Base-by-base conservation (phyloP, 1,140 invertebrate species). In the Apocrypta bakeri region DNA sequence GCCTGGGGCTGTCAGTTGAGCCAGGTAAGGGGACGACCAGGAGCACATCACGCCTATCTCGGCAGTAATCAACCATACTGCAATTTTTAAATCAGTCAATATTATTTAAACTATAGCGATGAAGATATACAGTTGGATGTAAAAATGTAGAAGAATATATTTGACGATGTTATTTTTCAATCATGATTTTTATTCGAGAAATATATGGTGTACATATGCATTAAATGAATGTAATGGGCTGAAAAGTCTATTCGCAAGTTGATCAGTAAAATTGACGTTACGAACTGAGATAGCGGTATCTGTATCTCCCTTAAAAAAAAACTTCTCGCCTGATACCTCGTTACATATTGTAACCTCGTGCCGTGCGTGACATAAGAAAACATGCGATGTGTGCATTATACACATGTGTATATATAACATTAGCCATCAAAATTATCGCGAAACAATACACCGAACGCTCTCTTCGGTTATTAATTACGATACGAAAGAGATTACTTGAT, bases 1-100 rank as follows among this genome's bases (percentile, higher is more conserved):
- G 71, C 93, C 87, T 25, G 88, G 81, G 0, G 84, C 87, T 25
- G 92, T 89, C 3, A 95, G 88, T 61, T 91, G 88, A 0, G 92
- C 93, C 25, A 95, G 85, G 31, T 93, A 93, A 6, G 94, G 94
- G 0, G 94, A 94, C 2, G 93, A 93, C 94, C 94, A 95, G 64
- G 92, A 89, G 17, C 87, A 79, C 25, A 85, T 83, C 24, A 90
- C 56, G 61, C 92, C 92, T 25, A 88, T 83, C 69, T 85, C 85
- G 25, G 90, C 78, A 61, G 85, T 83, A 24, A 90, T 82, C 27
- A 92, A 66, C 12, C 85, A 85, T 64, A 89, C 92, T 92, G 84
- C 2, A 80, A 73, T 66, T 27, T 56, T 56, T 56, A 56, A 56
- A 21, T 17, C 21, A 7, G 17, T 56, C 14, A 17, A 56, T 4